phyloP scores from a whole-genome alignment of 1,140 invertebrate genomes.

The Zaprionus davidi region DNA sequence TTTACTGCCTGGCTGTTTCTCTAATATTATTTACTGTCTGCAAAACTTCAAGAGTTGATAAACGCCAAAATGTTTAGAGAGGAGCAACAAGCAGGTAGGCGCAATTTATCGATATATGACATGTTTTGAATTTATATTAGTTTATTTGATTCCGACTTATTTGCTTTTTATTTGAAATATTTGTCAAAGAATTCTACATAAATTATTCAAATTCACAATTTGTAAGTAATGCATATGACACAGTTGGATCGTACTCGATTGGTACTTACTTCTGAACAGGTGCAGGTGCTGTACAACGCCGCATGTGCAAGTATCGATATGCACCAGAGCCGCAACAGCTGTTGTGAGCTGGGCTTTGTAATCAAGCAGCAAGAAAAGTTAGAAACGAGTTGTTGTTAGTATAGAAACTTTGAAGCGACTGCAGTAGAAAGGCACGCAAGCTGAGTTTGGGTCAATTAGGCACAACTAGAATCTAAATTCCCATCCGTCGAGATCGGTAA shows the following conservation, averaged over 20 bases:
- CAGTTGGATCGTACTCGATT: background rate
- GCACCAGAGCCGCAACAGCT: conserved; percentile 34
- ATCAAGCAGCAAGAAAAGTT: conserved; percentile 58
- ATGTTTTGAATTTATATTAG: conserved; percentile 12
- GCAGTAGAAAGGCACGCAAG: conserved; percentile 26
- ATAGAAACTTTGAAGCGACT: conserved; percentile 56
- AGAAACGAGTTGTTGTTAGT: conserved; percentile 67
- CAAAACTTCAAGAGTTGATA: conserved; percentile 61
- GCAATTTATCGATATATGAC: conserved; percentile 37
- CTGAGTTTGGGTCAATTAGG: conserved; percentile 8
- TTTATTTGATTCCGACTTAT: background rate
- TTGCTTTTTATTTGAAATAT: background rate
- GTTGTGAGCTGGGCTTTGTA: conserved; percentile 51
- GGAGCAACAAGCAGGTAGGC: conserved; percentile 44
- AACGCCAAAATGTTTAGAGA: conserved; percentile 52
- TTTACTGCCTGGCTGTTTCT: conserved; percentile 41
- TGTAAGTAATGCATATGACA: background rate
- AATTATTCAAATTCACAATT: background rate
- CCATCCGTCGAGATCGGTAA: background rate
- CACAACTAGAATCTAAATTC: conserved; percentile 15
- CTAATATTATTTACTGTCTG: conserved; percentile 77
- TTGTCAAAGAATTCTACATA: background rate
- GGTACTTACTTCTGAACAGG: background rate
- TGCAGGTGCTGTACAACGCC: conserved; percentile 28
- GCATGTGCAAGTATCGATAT: conserved; percentile 31